phyloP scores from a whole-genome alignment of 53 echinoderm and acorn worm species.

The Glandiceps talaboti region DNA sequence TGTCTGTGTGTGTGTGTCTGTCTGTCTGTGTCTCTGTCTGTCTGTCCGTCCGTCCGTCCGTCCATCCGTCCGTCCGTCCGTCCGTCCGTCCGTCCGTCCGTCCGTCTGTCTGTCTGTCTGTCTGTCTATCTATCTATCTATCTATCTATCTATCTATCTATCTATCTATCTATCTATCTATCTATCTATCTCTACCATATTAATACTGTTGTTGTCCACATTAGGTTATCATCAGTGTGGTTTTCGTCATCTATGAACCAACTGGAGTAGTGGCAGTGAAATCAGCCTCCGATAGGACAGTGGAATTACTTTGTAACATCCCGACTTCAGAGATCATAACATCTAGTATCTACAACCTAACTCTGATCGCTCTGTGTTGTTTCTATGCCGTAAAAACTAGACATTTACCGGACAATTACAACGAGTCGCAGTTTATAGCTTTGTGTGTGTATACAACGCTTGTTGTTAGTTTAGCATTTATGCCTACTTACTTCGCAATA shows the following conservation, averaged over 20 bases:
- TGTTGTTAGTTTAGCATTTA: constrained; percentile 63
- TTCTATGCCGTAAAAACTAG: constrained; percentile 85
- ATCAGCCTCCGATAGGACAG: constrained; percentile 34
- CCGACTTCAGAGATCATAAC: constrained; percentile 44
- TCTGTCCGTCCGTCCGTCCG: no score
- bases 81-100: no score
- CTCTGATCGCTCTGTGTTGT: constrained; percentile 72
- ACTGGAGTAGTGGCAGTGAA: constrained; percentile 37
- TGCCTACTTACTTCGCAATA: constrained; percentile 76
- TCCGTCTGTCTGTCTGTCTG: no score
- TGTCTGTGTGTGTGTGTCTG: no score
- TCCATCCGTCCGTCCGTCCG: no score
- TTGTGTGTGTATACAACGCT: constrained; percentile 86
- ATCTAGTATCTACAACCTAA: constrained; percentile 55
- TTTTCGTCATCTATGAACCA: constrained; percentile 51
- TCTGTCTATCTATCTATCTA: no score
- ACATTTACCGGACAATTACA: constrained; percentile 92
- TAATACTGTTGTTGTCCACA: no score
- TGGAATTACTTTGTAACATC: constrained; percentile 46
- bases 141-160: no score
- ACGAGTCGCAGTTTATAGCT: constrained; percentile 85
- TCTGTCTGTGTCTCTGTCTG: no score
- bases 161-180: no score
- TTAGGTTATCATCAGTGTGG: constrained; percentile 54
- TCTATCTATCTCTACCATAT: no score